phyloP scores from a whole-genome alignment of 2,797 vertebrate species.

The Loriculus beryllinus region DNA sequence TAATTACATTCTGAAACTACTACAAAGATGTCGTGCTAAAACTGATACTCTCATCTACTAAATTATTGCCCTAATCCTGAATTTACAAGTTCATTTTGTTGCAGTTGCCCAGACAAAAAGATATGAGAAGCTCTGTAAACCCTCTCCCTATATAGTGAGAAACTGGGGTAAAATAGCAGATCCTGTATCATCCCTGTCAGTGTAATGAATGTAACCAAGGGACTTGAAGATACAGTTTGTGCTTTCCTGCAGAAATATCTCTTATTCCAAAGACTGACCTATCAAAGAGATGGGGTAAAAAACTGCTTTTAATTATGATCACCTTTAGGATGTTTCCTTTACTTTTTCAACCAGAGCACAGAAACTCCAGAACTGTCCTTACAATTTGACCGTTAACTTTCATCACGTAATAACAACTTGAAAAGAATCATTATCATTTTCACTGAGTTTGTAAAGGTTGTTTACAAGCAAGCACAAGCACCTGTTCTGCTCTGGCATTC shows the following conservation, averaged over 20 bases:
- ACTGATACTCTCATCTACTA: neutral
- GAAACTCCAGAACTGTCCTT: neutral
- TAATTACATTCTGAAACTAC: neutral
- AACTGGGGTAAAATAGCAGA: neutral
- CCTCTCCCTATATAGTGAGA: neutral
- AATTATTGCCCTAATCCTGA: neutral
- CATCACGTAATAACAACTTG: neutral
- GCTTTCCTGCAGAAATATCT: neutral
- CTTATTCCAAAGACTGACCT: neutral
- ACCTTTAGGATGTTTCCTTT: neutral
- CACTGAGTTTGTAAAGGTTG: neutral
- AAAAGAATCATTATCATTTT: neutral
- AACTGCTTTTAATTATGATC: neutral
- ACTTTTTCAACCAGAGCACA: neutral
- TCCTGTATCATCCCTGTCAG: neutral
- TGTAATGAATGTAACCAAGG: neutral
- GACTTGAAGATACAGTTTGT: neutral
- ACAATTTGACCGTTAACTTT: neutral
- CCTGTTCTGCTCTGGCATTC: neutral
- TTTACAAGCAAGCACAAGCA: neutral
- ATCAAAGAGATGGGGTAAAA: neutral
- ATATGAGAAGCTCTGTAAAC: neutral
- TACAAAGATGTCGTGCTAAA: neutral
- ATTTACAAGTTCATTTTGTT: neutral
- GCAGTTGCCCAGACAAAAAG: neutral